Evolutionary conservation across 2,797 vertebrate species (phyloP).

Genomic region (Cossypha heuglini): DNA sequence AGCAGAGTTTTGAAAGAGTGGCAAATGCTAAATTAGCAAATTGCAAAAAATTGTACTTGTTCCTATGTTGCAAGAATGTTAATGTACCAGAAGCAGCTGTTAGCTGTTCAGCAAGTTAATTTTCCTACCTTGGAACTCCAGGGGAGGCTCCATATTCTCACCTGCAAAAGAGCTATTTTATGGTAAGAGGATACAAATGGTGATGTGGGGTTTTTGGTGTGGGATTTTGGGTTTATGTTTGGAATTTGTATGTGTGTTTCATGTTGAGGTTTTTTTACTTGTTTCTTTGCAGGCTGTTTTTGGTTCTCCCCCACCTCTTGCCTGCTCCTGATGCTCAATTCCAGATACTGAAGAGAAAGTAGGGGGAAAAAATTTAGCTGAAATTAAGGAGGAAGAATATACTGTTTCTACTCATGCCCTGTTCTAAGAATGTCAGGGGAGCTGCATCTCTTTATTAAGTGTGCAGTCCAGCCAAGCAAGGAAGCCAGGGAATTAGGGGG

Average conservation of each 20-base stretch:
- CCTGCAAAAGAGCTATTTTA: background rate
- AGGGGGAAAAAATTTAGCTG: background rate
- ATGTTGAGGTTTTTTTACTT: background rate
- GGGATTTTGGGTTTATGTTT: background rate
- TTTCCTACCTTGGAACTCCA: background rate
- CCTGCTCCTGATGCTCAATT: background rate
- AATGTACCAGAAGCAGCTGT: background rate
- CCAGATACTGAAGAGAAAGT: background rate
- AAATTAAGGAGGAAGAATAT: background rate
- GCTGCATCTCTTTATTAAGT: background rate
- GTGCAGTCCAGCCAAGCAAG: background rate
- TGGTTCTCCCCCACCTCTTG: background rate
- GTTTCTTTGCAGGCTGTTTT: accelerated
- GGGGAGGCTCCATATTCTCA: background rate
- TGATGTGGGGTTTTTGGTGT: background rate
- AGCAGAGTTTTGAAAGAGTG: background rate
- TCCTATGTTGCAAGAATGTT: background rate
- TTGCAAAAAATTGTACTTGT: background rate
- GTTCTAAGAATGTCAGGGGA: background rate
- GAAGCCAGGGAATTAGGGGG: background rate
- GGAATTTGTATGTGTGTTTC: background rate
- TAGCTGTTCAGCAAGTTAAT: background rate
- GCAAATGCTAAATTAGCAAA: background rate
- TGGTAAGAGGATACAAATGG: background rate
- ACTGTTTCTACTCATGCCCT: background rate